Conservation (phyloP, 2,888 invertebrate species). For the Catocala sponsa region DNA sequence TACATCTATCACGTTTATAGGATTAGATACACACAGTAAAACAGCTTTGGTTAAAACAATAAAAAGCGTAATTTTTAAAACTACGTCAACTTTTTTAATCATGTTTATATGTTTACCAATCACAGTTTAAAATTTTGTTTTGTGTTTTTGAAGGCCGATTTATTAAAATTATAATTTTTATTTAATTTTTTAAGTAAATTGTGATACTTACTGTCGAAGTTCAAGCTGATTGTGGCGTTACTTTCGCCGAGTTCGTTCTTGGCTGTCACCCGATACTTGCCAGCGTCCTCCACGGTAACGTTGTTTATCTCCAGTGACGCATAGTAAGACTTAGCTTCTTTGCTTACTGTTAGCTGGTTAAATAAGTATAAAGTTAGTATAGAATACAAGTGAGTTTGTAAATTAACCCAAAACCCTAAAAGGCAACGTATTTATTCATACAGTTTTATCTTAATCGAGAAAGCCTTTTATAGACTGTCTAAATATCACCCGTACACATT, state of each 20-base stretch:
- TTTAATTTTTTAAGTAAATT: background rate
- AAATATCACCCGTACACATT: too few species aligned
- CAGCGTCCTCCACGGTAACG: slow-evolving; percentile 98
- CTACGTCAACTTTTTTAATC: slow-evolving; percentile 16
- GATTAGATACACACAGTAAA: slow-evolving; percentile 78
- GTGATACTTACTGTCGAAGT: slow-evolving; percentile 98
- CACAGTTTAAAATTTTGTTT: background rate
- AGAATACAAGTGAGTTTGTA: too few species aligned
- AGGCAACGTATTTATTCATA: too few species aligned
- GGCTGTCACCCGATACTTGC: slow-evolving; percentile 98
- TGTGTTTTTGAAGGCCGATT: background rate
- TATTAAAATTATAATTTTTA: background rate
- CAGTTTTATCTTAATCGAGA: too few species aligned
- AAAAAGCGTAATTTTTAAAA: slow-evolving; percentile 50
- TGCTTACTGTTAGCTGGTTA: slow-evolving; percentile 93
- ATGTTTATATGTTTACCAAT: slow-evolving; percentile 1
- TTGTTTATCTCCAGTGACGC: slow-evolving; percentile 97
- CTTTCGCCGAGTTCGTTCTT: slow-evolving; percentile 99
- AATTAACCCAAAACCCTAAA: too few species aligned
- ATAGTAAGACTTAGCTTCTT: slow-evolving; percentile 97
- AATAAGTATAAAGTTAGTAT: background rate
- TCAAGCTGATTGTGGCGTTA: slow-evolving; percentile 98
- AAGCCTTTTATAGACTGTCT: too few species aligned
- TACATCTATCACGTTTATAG: slow-evolving; percentile 63
- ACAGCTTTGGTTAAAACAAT: slow-evolving; percentile 66